Conservation (phyloP, 2,888 invertebrate species). For the Amblyjoppa proteus region DNA sequence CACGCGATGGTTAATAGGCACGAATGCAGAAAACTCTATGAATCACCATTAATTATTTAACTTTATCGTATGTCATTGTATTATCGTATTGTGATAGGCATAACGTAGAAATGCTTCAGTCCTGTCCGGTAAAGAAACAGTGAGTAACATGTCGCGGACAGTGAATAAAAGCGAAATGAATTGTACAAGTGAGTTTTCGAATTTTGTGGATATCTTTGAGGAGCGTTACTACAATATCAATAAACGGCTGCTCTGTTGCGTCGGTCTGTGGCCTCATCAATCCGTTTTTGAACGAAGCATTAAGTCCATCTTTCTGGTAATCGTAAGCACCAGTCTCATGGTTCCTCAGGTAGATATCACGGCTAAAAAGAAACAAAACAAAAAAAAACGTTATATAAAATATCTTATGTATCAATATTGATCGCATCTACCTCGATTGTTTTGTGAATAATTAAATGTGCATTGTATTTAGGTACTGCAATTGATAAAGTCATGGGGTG, state of each 20-base stretch:
- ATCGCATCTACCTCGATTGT: not conserved
- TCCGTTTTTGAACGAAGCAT: not conserved
- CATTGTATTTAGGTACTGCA: not conserved
- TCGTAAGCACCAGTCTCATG: not conserved
- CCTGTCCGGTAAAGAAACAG: no score
- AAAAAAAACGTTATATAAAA: not conserved
- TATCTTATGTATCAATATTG: not conserved
- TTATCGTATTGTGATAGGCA: no score
- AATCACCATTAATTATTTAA: no score
- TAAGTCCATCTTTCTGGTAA: not conserved
- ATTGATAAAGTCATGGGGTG: not conserved
- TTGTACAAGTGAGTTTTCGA: not conserved
- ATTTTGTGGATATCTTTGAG: constrained; percentile 17
- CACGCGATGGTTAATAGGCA: not conserved
- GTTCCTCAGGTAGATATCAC: not conserved
- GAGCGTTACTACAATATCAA: constrained; percentile 22
- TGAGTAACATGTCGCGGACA: not conserved
- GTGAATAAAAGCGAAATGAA: not conserved
- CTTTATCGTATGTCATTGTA: no score
- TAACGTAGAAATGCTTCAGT: no score
- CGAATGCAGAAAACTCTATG: no score
- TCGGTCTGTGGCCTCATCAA: constrained; percentile 43
- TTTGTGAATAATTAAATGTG: not conserved
- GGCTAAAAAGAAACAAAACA: not conserved
- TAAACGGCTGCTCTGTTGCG: constrained; percentile 4